Evolutionary conservation across 1,140 invertebrate species (phyloP).

Genomic region (Papilio dardanus): DNA sequence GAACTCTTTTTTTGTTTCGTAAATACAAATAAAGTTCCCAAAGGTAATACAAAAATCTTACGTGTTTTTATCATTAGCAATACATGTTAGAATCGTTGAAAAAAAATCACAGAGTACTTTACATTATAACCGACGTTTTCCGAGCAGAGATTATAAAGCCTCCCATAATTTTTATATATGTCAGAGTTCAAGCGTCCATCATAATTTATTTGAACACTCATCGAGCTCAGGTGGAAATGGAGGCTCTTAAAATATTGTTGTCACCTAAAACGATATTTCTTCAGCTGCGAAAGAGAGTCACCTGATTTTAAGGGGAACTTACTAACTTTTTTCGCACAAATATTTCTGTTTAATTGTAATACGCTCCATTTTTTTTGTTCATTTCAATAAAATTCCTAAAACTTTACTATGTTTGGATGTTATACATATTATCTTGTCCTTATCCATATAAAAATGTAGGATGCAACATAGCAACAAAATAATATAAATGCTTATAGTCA

Average conservation of each 20-base stretch:
- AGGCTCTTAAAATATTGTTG: slow-evolving; percentile 72
- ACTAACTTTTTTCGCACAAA: slow-evolving; percentile 55
- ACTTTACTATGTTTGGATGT: background rate
- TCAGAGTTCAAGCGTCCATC: slow-evolving; percentile 42
- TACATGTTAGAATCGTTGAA: background rate
- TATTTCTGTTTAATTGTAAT: slow-evolving; percentile 76
- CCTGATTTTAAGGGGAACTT: slow-evolving; percentile 53
- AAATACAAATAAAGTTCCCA: too few relatives aligned
- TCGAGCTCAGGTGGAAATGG: slow-evolving; percentile 67
- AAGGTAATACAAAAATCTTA: background rate
- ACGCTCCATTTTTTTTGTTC: slow-evolving; percentile 1
- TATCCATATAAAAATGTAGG: background rate
- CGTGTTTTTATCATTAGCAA: background rate
- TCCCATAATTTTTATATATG: slow-evolving; percentile 32
- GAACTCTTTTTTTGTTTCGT: too few relatives aligned
- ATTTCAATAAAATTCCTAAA: background rate
- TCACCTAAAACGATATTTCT: slow-evolving; percentile 71
- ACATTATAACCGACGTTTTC: background rate
- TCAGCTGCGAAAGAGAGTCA: slow-evolving; percentile 60
- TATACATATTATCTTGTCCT: background rate
- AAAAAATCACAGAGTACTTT: slow-evolving; percentile 6
- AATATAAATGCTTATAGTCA: background rate
- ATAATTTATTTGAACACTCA: slow-evolving; percentile 59
- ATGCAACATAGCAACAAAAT: background rate
- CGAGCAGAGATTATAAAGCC: slow-evolving; percentile 9